Conservation (phyloP, 1,140 invertebrate species). For the Drosophila ogumai region DNA sequence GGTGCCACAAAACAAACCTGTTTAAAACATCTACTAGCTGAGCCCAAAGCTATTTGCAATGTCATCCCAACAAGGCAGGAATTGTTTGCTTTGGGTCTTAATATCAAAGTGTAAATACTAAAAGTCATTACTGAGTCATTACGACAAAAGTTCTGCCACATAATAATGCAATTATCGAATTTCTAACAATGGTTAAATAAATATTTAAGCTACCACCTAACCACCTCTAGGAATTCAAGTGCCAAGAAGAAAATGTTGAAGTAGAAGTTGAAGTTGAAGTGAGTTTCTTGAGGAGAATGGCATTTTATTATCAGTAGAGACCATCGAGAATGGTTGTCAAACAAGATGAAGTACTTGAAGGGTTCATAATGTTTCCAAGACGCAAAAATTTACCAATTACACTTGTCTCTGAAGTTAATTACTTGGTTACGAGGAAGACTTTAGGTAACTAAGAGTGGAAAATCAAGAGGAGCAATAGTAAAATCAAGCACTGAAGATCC, state of each 20-base stretch:
- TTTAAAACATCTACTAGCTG: constrained; percentile 7
- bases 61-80: constrained; percentile 18
- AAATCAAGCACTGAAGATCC: constrained; percentile 3
- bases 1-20: neutral
- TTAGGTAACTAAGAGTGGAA: neutral
- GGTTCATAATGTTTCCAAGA: constrained; percentile 10
- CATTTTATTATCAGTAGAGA: neutral
- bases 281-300: constrained; percentile 4
- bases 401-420: constrained; percentile 11
- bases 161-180: constrained; percentile 27
- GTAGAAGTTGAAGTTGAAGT: neutral
- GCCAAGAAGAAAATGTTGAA: neutral
- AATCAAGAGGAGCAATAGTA: neutral
- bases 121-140: constrained; percentile 29
- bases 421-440: neutral
- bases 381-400: constrained; percentile 11
- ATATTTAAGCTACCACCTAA: constrained; percentile 1
- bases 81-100: constrained; percentile 1
- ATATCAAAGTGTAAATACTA: constrained; percentile 19
- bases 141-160: constrained; percentile 1
- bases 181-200: constrained; percentile 4
- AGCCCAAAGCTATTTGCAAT: neutral
- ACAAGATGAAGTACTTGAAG: constrained; percentile 4
- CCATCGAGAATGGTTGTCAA: constrained; percentile 2
- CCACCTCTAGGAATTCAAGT: neutral